phyloP scores from a whole-genome alignment of 2,888 invertebrate genomes.

The Leptinotarsa peninsularis region DNA sequence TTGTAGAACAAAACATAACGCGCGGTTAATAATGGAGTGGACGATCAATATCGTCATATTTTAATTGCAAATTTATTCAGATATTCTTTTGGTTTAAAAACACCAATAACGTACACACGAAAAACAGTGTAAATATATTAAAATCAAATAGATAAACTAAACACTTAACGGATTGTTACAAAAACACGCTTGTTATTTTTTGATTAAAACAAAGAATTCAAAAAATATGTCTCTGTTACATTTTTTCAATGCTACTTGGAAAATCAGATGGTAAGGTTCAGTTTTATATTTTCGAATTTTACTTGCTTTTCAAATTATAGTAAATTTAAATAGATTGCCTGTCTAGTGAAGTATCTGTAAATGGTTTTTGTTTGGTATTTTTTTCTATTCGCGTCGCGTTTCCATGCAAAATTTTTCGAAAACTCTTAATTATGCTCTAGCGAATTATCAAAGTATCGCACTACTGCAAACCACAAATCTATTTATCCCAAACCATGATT shows the following conservation, averaged over 20 bases:
- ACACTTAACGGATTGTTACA: slow-evolving; percentile 38
- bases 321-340: slow-evolving; percentile 57
- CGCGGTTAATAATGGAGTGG: not conserved
- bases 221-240: slow-evolving; percentile 56
- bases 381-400: slow-evolving; percentile 29
- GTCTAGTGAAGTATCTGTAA: slow-evolving; percentile 43
- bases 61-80: slow-evolving; percentile 11
- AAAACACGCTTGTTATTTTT: slow-evolving; percentile 54
- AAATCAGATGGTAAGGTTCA: slow-evolving; percentile 68
- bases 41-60: not conserved
- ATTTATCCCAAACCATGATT: slow-evolving; percentile 4
- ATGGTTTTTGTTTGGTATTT: slow-evolving; percentile 53
- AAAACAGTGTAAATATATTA: not conserved
- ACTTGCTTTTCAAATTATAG: slow-evolving; percentile 50
- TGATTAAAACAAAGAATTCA: slow-evolving; percentile 54
- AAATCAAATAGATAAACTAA: slow-evolving; percentile 19
- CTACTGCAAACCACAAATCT: not conserved
- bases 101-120: slow-evolving; percentile 15
- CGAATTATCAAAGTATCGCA: not conserved
- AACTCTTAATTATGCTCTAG: not conserved
- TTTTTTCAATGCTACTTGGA: slow-evolving; percentile 66
- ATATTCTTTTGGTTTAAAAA: slow-evolving; percentile 12
- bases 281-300: slow-evolving; percentile 55
- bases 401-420: slow-evolving; percentile 38
- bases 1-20: not conserved